A percentile compares a stretch with the other conserved stretches of the same genome.
phyloP scores from a whole-genome alignment of 2,888 invertebrate species.

The Lordiphosa andalusiaca region DNA sequence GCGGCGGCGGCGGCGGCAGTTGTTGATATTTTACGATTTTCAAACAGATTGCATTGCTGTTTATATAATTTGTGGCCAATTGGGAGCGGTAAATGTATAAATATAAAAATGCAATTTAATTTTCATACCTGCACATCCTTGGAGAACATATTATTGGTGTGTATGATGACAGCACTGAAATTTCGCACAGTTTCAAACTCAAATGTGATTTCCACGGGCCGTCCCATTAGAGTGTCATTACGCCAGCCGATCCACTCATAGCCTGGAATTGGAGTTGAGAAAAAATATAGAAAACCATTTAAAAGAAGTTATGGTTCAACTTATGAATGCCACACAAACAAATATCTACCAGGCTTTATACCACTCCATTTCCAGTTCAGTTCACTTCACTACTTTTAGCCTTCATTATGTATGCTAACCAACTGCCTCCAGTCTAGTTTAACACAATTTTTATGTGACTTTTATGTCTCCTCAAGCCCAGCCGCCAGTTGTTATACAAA shows the following conservation, averaged over 20 bases:
- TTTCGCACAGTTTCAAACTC: slow-evolving; percentile 89
- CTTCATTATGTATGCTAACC: slow-evolving; percentile 16
- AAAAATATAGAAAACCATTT: not conserved
- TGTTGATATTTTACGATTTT: slow-evolving; percentile 57
- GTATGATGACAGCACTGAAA: slow-evolving; percentile 87
- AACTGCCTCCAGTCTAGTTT: slow-evolving; percentile 20
- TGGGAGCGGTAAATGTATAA: slow-evolving; percentile 20
- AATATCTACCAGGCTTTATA: no score
- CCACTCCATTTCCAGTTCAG: no score
- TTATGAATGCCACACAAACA: no score
- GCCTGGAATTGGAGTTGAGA: slow-evolving; percentile 80
- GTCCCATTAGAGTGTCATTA: slow-evolving; percentile 84
- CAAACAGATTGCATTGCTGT: slow-evolving; percentile 53
- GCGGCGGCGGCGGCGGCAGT: slow-evolving; percentile 7
- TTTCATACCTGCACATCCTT: slow-evolving; percentile 86
- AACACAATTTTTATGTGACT: slow-evolving; percentile 35
- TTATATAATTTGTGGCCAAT: slow-evolving; percentile 44
- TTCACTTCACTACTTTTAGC: slow-evolving; percentile 7
- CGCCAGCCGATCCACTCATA: slow-evolving; percentile 93
- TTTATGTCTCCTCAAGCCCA: slow-evolving; percentile 26
- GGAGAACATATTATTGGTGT: slow-evolving; percentile 88
- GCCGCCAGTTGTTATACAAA: slow-evolving; percentile 1
- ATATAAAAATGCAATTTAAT: slow-evolving; percentile 1
- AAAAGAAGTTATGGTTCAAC: no score
- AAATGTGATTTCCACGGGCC: slow-evolving; percentile 87